Evolutionary conservation across 2,113 vertebrate species (phyloP).

Genomic region (Mesoclemmys tuberculata): DNA sequence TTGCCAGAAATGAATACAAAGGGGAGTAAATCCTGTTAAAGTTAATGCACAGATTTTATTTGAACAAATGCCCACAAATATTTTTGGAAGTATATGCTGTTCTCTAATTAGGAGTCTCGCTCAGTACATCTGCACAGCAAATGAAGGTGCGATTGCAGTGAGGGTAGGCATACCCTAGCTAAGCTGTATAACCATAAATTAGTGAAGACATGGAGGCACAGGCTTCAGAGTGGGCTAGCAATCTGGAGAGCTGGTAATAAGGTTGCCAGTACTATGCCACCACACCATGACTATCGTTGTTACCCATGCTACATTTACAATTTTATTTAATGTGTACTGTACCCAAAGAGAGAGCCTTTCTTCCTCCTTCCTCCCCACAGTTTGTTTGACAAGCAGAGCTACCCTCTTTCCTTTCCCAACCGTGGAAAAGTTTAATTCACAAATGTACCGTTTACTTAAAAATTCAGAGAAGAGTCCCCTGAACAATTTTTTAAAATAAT

Average conservation of each 20-base stretch:
- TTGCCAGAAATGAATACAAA: conserved; percentile 41
- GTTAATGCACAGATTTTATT: conserved; percentile 23
- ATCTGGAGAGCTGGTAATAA: neutral
- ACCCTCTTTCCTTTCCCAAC: neutral
- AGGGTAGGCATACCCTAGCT: neutral
- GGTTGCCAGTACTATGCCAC: neutral
- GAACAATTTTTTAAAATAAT: neutral
- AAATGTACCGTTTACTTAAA: neutral
- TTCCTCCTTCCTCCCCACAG: neutral
- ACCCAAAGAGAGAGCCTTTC: neutral
- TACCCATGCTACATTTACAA: neutral
- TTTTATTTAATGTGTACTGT: neutral
- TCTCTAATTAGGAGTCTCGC: neutral
- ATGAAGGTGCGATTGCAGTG: neutral
- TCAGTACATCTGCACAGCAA: neutral
- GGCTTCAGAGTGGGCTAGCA: neutral
- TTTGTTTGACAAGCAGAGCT: neutral
- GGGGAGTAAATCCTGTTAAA: conserved; percentile 35
- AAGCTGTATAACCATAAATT: neutral
- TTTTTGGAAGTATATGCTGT: conserved; percentile 62
- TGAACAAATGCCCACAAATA: conserved; percentile 65
- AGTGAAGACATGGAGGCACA: neutral
- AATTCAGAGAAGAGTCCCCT: neutral
- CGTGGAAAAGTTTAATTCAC: neutral
- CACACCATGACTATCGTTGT: neutral